These are phyloP conservation scores for Drosophila mercatorum DNA, from an alignment of 2,888 invertebrate species.

Conservation along the genomic window DNA sequence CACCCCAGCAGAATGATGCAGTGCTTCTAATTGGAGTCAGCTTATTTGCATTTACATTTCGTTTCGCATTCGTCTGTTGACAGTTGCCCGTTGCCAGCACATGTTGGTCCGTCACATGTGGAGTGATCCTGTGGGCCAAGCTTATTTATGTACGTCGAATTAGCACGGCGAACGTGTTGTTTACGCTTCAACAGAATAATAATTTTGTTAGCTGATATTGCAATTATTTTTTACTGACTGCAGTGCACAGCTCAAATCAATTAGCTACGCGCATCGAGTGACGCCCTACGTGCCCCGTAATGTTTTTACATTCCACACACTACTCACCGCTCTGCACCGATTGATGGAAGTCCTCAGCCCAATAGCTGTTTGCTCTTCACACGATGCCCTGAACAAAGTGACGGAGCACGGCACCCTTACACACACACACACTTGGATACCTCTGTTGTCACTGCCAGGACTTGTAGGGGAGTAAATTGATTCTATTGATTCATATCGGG, in stretches of 20 bases:
- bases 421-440: constrained; percentile 7
- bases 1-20: constrained; percentile 52
- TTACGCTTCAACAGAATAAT: constrained; percentile 20
- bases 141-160: constrained; percentile 58
- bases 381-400: constrained; percentile 39
- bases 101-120: constrained; percentile 5
- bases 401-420: constrained; percentile 24
- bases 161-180: constrained; percentile 47
- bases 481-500: constrained; percentile 65
- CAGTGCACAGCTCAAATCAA: constrained; percentile 61
- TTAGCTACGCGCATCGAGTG: constrained; percentile 64
- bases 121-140: constrained; percentile 20
- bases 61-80: constrained; percentile 24
- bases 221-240: constrained; percentile 56
- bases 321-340: constrained; percentile 13
- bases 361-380: constrained; percentile 42
- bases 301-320: constrained; percentile 25
- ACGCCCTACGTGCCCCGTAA: constrained; percentile 64
- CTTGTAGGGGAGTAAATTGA: constrained; percentile 50
- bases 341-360: constrained; percentile 3
- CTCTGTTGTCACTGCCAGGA: constrained; percentile 12
- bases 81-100: constrained; percentile 7
- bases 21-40: constrained; percentile 61
- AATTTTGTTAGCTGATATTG: constrained; percentile 23
- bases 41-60: constrained; percentile 62